Evolutionary conservation across 2,888 invertebrate genomes (phyloP).

Genomic region (Andrena marginata): DNA sequence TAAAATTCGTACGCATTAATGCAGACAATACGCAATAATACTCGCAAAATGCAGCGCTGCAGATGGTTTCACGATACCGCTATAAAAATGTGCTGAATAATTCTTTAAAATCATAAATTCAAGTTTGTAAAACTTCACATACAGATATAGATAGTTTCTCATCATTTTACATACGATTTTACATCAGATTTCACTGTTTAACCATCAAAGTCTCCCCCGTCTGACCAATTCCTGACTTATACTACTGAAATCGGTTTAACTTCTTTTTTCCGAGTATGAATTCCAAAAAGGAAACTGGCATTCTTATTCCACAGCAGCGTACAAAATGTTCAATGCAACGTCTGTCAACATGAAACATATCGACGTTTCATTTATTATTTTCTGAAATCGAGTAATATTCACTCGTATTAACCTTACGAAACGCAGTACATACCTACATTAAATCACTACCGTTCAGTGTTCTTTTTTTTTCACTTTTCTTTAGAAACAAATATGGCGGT

Average conservation of each 20-base stretch:
- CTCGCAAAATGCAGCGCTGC: neutral
- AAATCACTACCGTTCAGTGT: no score
- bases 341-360: no score
- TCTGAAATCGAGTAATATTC: no score
- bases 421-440: no score
- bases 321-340: neutral
- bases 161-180: neutral
- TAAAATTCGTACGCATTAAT: neutral
- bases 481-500: no score
- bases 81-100: neutral
- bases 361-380: no score
- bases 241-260: neutral
- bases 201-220: neutral
- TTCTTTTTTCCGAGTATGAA: neutral
- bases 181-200: neutral
- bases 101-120: neutral
- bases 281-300: neutral
- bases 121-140: neutral
- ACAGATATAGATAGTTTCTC: neutral
- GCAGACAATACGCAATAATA: neutral
- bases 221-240: neutral
- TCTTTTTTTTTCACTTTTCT: no score
- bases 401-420: no score
- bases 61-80: neutral
- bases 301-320: neutral